phyloP scores from a whole-genome alignment of 2,888 invertebrate genomes.

The Branchellion lobata region DNA sequence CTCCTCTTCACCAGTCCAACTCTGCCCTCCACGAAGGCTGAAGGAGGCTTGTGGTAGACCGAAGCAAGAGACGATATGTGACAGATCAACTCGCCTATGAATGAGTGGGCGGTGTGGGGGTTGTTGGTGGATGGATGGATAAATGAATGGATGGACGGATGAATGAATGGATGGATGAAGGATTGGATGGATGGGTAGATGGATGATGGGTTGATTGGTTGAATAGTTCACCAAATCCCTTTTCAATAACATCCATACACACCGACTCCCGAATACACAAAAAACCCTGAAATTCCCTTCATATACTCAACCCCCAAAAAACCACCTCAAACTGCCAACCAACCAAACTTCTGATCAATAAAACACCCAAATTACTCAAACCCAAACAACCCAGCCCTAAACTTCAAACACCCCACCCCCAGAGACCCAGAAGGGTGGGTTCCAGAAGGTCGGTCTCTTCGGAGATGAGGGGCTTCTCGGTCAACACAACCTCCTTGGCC shows the following conservation, averaged over 20 bases:
- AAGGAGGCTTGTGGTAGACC: conserved; percentile 98
- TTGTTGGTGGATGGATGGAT: too few species aligned
- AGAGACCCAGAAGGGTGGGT: conserved; percentile 79
- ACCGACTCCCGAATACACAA: too few species aligned
- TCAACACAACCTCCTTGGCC: conserved; percentile 93
- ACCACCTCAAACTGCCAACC: background rate
- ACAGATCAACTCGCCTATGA: conserved; percentile 85
- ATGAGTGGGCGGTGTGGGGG: too few species aligned
- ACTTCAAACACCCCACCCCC: background rate
- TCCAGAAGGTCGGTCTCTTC: conserved; percentile 97
- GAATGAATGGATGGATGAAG: too few species aligned
- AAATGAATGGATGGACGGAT: too few species aligned
- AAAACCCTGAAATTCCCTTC: background rate
- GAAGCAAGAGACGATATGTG: conserved; percentile 96
- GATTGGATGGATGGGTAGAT: too few species aligned
- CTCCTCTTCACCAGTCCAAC: conserved; percentile 65
- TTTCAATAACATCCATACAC: too few species aligned
- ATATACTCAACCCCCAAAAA: too few species aligned
- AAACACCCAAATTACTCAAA: background rate
- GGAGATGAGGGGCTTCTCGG: conserved; percentile 96
- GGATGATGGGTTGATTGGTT: too few species aligned
- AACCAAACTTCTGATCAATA: background rate
- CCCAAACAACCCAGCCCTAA: background rate
- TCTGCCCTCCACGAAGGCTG: conserved; percentile 89
- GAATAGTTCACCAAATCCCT: too few species aligned